Evolutionary conservation across 2,113 vertebrate genomes (phyloP).

Genomic region (Kobus ellipsiprymnus): DNA sequence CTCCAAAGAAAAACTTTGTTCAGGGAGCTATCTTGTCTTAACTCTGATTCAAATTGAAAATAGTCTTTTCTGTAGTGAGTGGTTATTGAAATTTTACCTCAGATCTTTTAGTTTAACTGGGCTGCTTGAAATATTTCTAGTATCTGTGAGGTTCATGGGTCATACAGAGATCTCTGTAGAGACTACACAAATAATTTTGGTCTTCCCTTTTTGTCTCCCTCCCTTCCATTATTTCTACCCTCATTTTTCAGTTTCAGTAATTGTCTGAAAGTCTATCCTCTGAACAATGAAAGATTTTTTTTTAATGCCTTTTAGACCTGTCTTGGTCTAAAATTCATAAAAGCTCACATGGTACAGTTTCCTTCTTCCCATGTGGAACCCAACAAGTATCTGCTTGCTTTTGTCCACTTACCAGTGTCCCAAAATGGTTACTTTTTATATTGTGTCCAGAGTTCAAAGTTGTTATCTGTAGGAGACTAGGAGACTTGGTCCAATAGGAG

Average conservation of each 20-base stretch:
- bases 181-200: not conserved
- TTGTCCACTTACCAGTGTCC: not conserved
- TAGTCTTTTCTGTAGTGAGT: not conserved
- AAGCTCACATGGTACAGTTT: not conserved
- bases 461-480: not conserved
- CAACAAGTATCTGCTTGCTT: not conserved
- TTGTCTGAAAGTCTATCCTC: not conserved
- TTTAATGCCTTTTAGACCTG: not conserved
- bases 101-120: not conserved
- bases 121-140: not conserved
- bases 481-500: not conserved
- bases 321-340: not conserved
- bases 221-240: not conserved
- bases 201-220: not conserved
- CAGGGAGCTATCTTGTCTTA: not conserved
- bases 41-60: not conserved
- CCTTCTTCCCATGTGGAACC: not conserved
- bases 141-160: not conserved
- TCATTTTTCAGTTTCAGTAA: not conserved
- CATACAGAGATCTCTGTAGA: not conserved
- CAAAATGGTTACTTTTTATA: not conserved
- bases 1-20: not conserved
- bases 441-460: not conserved
- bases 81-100: not conserved
- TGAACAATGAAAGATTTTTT: not conserved